Evolutionary conservation across 2,113 vertebrate species (phyloP), one percentile per base, ranked within the genome.

Genomic region (Colaptes auratus): DNA sequence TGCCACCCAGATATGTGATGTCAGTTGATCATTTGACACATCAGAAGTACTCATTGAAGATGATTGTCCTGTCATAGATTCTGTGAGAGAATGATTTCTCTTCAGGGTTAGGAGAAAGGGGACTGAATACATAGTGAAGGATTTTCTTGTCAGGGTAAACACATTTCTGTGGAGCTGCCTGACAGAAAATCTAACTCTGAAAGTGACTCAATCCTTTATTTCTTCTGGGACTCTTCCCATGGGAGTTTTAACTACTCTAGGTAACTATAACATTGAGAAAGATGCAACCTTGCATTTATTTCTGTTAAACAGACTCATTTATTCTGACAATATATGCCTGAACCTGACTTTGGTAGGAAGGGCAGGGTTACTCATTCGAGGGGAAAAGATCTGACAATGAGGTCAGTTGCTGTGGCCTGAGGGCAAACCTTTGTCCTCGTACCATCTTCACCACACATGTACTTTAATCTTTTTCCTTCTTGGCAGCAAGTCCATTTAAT

Each of bases 31-130:
- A 59, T 84, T 95, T 84, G 81, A 74, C 52, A 77, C 61, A 86
- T 95, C 84, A 88, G 70, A 81, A 90, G 14, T 53, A 85, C 70
- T 95, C 55, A 27, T 11, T 85, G 65, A 73, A 90, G 86, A 95
- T 95, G 81, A 81, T 69, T 88, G 90, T 88, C 79, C 80, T 92
- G 87, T 90, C 90, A 83, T 58, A 88, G 83, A 63, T 69, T 90
- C 60, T 85, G 48, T 35, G 55, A 73, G 65, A 80, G 59, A 77
- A 77, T 85, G 70, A 92, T 90, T 85, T 90, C 79, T 67, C 64
- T 53, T 63, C 55, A 59, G 60, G 28, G 35, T 81, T 67, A 88
- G 35, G 50, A 88, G 42, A 48, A 81, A 77, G n/a, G 21, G 19
- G 65, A 64, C 70, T 72, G 70, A 76, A 67, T 42, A 75, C 53